Evolutionary conservation across 2,797 vertebrate genomes (phyloP), one percentile per base, ranked within the genome.

Genomic region (Enteromius thamalakanensis): DNA sequence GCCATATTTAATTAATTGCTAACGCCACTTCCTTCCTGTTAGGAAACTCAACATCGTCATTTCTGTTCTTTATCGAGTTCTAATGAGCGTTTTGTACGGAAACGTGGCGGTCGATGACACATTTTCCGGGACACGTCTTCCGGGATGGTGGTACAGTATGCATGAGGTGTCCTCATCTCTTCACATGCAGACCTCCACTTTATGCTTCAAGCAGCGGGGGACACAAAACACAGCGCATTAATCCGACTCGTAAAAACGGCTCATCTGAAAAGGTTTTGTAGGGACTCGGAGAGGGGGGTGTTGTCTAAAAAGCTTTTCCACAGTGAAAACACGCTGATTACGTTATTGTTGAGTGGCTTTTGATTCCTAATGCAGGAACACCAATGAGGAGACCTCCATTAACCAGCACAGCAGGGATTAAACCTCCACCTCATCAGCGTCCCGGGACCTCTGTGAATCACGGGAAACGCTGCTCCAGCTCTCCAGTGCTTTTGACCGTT

Each of bases 321-420:
- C 80, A 93, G 93, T 89, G 93, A 95, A 96, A 97, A 96, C 95
- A 96, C 89, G 94, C 95, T 93, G 96, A 95, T 96, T 95, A 95
- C 95, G 93, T 94, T 96, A 95, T 96, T 96, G 96, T 96, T 90
- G 93, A 94, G 94, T 91, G 91, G 92, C 95, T 95, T 97, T 96
- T 95, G 93, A 95, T 95, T 96, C 94, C 94, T 95, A 95, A 95
- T 96, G 93, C 94, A 55, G 62, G 29, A 64, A 32, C 62, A 64
- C 62, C 62, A 64, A 32, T 64, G 93, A 94, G 92, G 94, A 93
- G 91, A 93, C 94, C 93, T 91, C 91, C 93, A 94, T 95, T 93
- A 84, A 93, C 93, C 91, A 90, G 90, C 91, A 87, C 79, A 87
- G 89, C 2, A 88, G 95, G 95, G 94, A 96, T 96, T 96, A 96